Evolutionary conservation across 2,113 vertebrate species (phyloP).

Genomic region (Oplegnathus fasciatus): DNA sequence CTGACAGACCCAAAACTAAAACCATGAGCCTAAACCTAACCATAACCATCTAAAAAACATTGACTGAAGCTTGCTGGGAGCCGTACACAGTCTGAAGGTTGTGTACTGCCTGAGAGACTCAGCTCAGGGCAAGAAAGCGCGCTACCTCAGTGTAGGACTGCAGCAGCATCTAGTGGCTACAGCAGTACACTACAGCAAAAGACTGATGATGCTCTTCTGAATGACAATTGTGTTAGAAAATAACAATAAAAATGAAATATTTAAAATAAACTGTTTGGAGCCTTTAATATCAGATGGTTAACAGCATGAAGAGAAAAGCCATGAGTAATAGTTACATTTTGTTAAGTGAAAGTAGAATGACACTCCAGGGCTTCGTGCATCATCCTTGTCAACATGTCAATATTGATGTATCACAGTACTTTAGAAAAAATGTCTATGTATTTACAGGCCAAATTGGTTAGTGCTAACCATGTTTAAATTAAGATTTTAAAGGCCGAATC

Average conservation of each 20-base stretch:
- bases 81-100: not conserved
- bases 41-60: not conserved
- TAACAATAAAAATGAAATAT: not conserved
- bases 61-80: not conserved
- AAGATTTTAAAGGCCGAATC: not conserved
- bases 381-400: constrained; percentile 7
- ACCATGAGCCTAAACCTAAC: not conserved
- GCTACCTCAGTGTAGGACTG: not conserved
- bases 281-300: constrained; percentile 17
- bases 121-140: not conserved
- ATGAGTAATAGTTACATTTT: constrained; percentile 4
- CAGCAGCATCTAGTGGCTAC: constrained; percentile 68
- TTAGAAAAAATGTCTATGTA: not conserved
- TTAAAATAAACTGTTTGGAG: not conserved
- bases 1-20: constrained; percentile 3
- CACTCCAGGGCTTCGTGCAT: constrained; percentile 38
- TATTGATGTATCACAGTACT: not conserved
- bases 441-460: not conserved
- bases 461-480: not conserved
- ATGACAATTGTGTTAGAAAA: not conserved
- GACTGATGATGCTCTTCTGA: too few relatives aligned
- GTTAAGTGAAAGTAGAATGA: constrained; percentile 13
- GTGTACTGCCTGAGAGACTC: not conserved
- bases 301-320: constrained; percentile 10
- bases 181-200: constrained; percentile 33